phyloP scores from a whole-genome alignment of 2,797 vertebrate genomes.

The Peromyscus nudipes region DNA sequence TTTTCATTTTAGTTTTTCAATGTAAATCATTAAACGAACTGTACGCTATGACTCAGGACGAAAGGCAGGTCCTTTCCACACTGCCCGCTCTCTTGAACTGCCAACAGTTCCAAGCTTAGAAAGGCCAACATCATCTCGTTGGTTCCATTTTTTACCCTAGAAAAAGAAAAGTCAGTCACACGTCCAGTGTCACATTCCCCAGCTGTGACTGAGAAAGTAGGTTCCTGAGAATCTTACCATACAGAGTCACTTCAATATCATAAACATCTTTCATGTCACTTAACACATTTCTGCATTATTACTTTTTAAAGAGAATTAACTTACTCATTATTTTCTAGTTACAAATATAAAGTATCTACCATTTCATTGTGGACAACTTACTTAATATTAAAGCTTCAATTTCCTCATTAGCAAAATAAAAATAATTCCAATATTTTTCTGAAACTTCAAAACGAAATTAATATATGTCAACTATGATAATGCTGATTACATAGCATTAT shows the following conservation, averaged over 20 bases:
- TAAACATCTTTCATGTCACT: conserved; percentile 33
- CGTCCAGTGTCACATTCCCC: neutral
- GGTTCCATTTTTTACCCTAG: neutral
- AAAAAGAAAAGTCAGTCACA: neutral
- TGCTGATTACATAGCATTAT: neutral
- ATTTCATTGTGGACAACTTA: conserved; percentile 23
- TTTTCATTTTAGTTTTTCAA: neutral
- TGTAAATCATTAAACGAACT: conserved; percentile 23
- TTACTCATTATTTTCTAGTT: conserved; percentile 24
- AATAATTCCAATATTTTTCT: conserved; percentile 11
- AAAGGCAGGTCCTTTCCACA: neutral
- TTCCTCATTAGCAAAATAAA: conserved; percentile 51
- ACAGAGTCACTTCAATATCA: neutral
- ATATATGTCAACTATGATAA: neutral
- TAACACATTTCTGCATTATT: conserved; percentile 29
- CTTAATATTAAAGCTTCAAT: neutral
- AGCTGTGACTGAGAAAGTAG: neutral
- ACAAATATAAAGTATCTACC: neutral
- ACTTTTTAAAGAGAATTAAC: conserved; percentile 30
- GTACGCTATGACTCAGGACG: conserved; percentile 19
- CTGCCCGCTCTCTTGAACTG: neutral
- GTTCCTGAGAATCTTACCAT: neutral
- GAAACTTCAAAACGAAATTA: conserved; percentile 57
- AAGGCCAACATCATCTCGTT: conserved; percentile 13
- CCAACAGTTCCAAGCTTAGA: neutral